These are phyloP conservation scores for Cephus nigrinus DNA, from an alignment of 2,888 invertebrate species.

Conservation along the genomic window DNA sequence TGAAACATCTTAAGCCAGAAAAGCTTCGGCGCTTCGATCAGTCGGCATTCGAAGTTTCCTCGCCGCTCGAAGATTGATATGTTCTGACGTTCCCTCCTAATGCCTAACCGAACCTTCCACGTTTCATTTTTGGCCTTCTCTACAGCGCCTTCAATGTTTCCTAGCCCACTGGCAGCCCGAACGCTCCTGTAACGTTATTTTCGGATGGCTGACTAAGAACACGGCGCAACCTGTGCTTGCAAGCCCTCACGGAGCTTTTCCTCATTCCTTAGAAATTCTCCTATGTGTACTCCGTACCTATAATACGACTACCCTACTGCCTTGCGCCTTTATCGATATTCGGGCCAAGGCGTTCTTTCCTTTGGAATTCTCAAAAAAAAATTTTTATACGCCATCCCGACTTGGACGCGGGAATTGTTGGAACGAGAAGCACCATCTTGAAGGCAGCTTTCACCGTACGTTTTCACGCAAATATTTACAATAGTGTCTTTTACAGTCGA, in stretches of 20 bases:
- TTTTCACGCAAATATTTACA: neutral
- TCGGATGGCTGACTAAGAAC: slow-evolving; percentile 45
- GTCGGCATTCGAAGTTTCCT: neutral
- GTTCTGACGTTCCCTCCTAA: slow-evolving; percentile 3
- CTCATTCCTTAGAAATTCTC: slow-evolving; percentile 10
- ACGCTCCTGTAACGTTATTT: slow-evolving; percentile 40
- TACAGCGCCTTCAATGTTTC: slow-evolving; percentile 8
- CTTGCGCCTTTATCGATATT: neutral
- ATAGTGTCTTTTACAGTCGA: neutral
- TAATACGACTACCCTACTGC: neutral
- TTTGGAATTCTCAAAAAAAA: neutral
- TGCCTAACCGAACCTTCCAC: slow-evolving; percentile 24
- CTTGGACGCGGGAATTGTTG: neutral
- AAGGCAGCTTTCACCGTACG: neutral
- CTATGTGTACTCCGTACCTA: neutral
- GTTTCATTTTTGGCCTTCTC: slow-evolving; percentile 13
- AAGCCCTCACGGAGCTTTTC: slow-evolving; percentile 19
- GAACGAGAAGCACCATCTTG: neutral
- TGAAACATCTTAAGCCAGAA: slow-evolving; percentile 11
- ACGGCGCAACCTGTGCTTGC: slow-evolving; percentile 24
- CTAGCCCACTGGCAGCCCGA: slow-evolving; percentile 30
- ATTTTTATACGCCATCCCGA: too few relatives aligned
- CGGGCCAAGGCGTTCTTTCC: neutral
- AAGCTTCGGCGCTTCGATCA: slow-evolving; percentile 3
- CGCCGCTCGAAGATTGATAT: slow-evolving; percentile 6